Evolutionary conservation across 2,797 vertebrate species (phyloP), one percentile per base, ranked within the genome.

Genomic region (Scomberomorus guttatus): DNA sequence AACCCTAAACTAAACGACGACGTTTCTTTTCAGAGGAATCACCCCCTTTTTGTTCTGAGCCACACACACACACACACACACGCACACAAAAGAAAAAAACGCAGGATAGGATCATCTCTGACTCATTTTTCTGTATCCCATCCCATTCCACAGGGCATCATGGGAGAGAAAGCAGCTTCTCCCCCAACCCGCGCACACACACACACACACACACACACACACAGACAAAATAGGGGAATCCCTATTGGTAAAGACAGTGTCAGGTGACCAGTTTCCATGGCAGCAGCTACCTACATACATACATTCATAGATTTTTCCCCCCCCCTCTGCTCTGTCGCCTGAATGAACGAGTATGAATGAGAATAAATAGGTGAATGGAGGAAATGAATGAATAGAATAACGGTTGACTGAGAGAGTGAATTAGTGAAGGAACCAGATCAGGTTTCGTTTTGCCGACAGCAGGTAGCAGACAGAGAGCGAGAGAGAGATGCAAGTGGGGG

Each of bases 261-360:
- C 92, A 92, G 78, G 87, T 91, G 90, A 91, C 81, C 51, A 0
- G 89, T 91, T 92, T 80, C 90, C 89, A 93, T 92, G 86, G 82
- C 86, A 92, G 81, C 90, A 72, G 81, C 72, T 81, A 69, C 78
- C 82, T 79, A 77, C 84, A 86, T 90, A 69, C 83, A 88, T 87
- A 87, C 79, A 91, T 92, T 89, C 90, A 89, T 71, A 77, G 65
- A 79, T 62, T 11, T 22, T 27, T 2, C 5, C 1, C 25, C 22
- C 15, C 46, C 64, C 27, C 11, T 20, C 24, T 24, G 54, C 69
- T 55, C 57, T 32, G 65, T 22, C 4, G 37, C 46, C 68, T 91
- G 81, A 89, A 85, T 80, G 79, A 89, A 84, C 11, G n/a, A n/a
- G 37, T 48, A 88, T 92, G 87, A 92, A 93, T 94, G 90, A 85